Base-by-base conservation (phyloP, 2,113 vertebrate genomes). In the Hirundichthys speculiger region DNA sequence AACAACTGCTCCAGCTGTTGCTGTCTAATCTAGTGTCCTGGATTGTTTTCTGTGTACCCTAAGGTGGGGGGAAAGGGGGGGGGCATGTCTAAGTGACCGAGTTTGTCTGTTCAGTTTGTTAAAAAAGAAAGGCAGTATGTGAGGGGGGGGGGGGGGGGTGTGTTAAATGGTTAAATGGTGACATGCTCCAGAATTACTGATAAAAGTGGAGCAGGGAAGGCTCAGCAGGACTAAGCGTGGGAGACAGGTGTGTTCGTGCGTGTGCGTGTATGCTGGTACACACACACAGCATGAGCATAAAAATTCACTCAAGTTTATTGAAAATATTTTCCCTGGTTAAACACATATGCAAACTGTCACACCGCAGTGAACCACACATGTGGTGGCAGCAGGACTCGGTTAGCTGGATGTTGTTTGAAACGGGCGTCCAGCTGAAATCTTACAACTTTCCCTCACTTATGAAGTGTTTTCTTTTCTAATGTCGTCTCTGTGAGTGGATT, bases 171-270 rank as follows among this genome's bases (percentile, higher is more conserved):
- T 86, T 90, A 83, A 88, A 87, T 72, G 71, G 58, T 78, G 82
- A 84, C 74, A 82, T 83, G 79, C 83, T 84, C 79, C 73, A 78
- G 62, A 83, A 84, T 79, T 78, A 85, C 85, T 82, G 79, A 85
- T 79, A 83, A 81, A 80, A 84, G 51, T 81, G 68, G 80, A 85
- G 75, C 85, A 84, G 66, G 58, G 41, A 79, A 69, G 67, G 71
- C 84, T 85, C 86, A 81, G 72, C 16, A 59, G 78, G 74, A 73
- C 59, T 74, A 74, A 78, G 68, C 39, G 52, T 64, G 45, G 51
- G 51, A 79, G 86, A 79, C 73, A 85, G 69, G 73, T 82, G 66
- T 80, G 52, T 63, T 25, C 69, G 16, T 61, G 22, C 52, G 48
- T 75, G 42, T 54, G 57, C 55, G 68, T 49, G 55, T 49, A 59